A percentile compares a stretch with the other conserved stretches of the same genome.
Evolutionary conservation across 2,888 invertebrate species (phyloP).

Genomic region (Sussaba pulchella): DNA sequence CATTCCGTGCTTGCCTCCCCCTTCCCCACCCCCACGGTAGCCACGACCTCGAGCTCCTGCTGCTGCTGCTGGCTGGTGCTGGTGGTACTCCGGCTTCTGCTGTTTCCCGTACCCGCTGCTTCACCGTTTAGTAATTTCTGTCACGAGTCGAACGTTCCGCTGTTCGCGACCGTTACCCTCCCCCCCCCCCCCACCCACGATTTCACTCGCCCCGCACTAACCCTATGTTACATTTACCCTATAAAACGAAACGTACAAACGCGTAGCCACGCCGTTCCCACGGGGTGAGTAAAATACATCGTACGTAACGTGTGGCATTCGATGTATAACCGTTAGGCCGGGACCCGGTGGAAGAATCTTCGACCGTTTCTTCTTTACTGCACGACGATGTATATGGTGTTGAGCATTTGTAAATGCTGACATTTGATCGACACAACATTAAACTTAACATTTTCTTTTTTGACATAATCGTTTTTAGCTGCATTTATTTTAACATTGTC

Average conservation of each 20-base stretch:
- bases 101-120: conserved; percentile 32
- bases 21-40: conserved; percentile 24
- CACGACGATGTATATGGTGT: no score
- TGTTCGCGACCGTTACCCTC: conserved; percentile 46
- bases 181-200: conserved; percentile 9
- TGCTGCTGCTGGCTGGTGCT: conserved; percentile 39
- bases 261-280: neutral
- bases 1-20: conserved; percentile 52
- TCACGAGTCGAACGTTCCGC: conserved; percentile 82
- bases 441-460: no score
- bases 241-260: conserved; percentile 27
- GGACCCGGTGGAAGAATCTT: neutral
- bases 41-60: conserved; percentile 50
- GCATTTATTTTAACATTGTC: no score
- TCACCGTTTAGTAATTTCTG: conserved; percentile 83
- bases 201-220: conserved; percentile 13
- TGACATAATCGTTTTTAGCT: no score
- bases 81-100: conserved; percentile 28
- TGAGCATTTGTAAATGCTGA: no score
- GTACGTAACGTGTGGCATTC: neutral
- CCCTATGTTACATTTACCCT: conserved; percentile 46
- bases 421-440: no score
- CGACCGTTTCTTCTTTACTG: neutral
- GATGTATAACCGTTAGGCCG: neutral
- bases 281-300: neutral